Evolutionary conservation across 2,113 vertebrate genomes (phyloP), one percentile per base, ranked within the genome.

Genomic region (Ploceus nigricollis): DNA sequence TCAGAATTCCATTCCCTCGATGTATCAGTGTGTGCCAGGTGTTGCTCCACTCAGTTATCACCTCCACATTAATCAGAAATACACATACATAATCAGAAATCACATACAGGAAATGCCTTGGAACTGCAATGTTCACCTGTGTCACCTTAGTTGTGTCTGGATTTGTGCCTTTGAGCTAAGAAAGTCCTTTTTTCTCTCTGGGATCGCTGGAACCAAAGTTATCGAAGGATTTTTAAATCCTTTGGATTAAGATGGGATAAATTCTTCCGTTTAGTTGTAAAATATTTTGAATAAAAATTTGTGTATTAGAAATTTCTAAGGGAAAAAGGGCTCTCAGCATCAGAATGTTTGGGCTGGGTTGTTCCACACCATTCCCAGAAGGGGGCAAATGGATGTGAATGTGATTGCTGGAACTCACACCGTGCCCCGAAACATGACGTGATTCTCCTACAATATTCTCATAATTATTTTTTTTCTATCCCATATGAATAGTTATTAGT

Each of bases 401-500:
- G 2, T 19, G 71, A 75, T 90, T 80, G 39, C 63, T 90, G 44
- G 22, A 91, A 28, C 50, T 95, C 79, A 15, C 53, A 23, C 51
- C 21, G 4, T 87, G 92, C 70, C 73, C 85, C 63, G 23, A 91
- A 97, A 95, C 63, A 68, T 65, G 27, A 58, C 15, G 14, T 54
- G 88, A 22, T 88, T 93, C 82, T 86, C 84, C 5, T 82, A 65
- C 90, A 63, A 5, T 90, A 73, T 95, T 94, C 87, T 94, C 81
- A 91, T 73, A 42, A 89, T 87, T 93, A 89, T 86, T 79, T 90
- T 93, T 91, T 92, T 93, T 90, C 93, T 82, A 90, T 96, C 91
- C 89, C 88, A 83, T 92, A 91, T 95, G 92, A 94, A 96, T 93
- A 94, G 93, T 94, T 94, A 93, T 92, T 94, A 97, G 60, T 37